Evolutionary conservation across 2,797 vertebrate genomes (phyloP).

Genomic region (Hipposideros larvatus): DNA sequence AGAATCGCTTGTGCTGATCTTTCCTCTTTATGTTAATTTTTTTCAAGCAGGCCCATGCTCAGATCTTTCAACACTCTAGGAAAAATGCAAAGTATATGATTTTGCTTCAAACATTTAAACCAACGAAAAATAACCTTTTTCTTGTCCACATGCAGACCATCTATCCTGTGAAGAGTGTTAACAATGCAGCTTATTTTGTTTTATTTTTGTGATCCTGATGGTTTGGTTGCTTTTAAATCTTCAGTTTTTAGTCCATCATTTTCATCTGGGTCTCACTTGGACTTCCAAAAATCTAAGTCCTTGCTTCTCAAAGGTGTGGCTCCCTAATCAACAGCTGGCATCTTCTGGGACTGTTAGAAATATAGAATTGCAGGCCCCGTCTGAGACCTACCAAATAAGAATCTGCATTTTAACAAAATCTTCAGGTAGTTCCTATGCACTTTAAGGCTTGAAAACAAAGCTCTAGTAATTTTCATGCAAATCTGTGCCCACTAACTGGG

Average conservation of each 20-base stretch:
- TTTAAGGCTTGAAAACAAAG: conserved; percentile 10
- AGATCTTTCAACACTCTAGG: background rate
- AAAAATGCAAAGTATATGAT: conserved; percentile 52
- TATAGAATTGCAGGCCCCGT: background rate
- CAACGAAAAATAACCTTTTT: background rate
- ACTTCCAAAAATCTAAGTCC: conserved; percentile 32
- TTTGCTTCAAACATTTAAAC: conserved; percentile 18
- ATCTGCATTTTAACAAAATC: conserved; percentile 17
- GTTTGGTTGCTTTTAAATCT: conserved; percentile 56
- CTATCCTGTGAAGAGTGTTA: background rate
- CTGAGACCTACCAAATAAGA: background rate
- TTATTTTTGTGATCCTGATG: conserved; percentile 3
- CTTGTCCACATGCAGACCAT: background rate
- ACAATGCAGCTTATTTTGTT: conserved; percentile 19
- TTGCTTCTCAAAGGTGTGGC: background rate
- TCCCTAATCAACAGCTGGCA: conserved; percentile 4
- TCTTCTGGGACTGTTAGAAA: conserved; percentile 28
- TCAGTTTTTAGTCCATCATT: conserved; percentile 37
- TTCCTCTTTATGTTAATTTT: conserved; percentile 37
- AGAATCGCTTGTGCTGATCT: background rate
- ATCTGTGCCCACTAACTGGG: background rate
- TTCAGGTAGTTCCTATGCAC: background rate
- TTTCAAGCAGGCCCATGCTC: background rate
- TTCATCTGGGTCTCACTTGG: conserved; percentile 37
- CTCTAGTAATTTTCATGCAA: conserved; percentile 1